Evolutionary conservation across 1,140 invertebrate genomes (phyloP).

Genomic region (Hyles euphorbiae): DNA sequence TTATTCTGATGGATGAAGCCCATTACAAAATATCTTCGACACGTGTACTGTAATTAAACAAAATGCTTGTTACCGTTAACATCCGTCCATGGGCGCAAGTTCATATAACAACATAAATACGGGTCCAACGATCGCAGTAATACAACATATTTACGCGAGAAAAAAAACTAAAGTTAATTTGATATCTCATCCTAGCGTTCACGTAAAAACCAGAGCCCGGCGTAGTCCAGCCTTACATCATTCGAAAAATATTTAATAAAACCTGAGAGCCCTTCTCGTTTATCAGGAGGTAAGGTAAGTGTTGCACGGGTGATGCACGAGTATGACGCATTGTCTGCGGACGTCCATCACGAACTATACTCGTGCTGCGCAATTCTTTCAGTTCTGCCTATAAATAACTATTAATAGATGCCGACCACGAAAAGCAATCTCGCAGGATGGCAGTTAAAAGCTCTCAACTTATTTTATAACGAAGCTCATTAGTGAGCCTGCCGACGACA

Average conservation of each 20-base stretch:
- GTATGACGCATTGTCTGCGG: constrained; percentile 30
- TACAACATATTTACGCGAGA: no score
- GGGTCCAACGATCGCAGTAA: no score
- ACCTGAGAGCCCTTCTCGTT: constrained; percentile 20
- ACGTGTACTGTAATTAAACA: no score
- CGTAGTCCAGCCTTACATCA: constrained; percentile 16
- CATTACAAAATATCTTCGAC: no score
- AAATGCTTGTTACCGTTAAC: no score
- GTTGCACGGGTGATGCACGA: constrained; percentile 24
- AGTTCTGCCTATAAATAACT: constrained; percentile 43
- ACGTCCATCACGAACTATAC: constrained; percentile 26
- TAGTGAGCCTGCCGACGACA: constrained; percentile 33
- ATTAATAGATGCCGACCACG: constrained; percentile 49
- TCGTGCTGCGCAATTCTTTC: constrained; percentile 30
- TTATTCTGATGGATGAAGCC: no score
- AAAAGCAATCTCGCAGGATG: constrained; percentile 65
- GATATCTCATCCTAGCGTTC: no score
- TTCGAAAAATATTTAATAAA: constrained; percentile 16
- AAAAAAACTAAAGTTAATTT: no score
- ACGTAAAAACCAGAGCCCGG: no score
- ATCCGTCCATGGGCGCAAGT: no score
- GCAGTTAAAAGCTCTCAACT: constrained; percentile 57
- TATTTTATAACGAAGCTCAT: constrained; percentile 66
- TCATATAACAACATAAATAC: no score
- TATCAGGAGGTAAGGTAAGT: constrained; percentile 16